These are phyloP conservation scores for Corythaixoides concolor DNA, from an alignment of 2,113 vertebrate species.

Conservation along the genomic window DNA sequence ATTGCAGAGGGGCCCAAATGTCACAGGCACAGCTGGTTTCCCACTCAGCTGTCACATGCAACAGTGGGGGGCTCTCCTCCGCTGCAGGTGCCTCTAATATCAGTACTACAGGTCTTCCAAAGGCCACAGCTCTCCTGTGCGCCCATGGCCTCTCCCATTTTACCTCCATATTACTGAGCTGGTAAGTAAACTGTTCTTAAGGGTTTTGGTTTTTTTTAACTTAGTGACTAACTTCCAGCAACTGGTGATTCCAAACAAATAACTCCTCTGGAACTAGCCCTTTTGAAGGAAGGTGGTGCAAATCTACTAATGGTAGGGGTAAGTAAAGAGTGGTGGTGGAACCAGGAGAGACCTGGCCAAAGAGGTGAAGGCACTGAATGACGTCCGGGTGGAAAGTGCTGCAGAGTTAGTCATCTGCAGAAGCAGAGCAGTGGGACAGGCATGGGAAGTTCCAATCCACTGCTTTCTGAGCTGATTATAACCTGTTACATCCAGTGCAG, in stretches of 20 bases:
- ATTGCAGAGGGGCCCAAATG: not conserved
- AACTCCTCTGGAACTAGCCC: not conserved
- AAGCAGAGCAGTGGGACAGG: not conserved
- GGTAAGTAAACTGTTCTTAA: not conserved
- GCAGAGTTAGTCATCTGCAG: not conserved
- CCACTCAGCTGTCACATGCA: not conserved
- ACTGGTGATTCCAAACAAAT: not conserved
- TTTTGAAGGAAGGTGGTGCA: not conserved
- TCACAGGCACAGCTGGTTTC: not conserved
- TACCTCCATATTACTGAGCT: not conserved
- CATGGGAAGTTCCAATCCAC: not conserved
- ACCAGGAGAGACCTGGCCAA: not conserved
- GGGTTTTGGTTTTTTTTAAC: not conserved
- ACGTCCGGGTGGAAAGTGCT: not conserved
- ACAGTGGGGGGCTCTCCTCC: not conserved
- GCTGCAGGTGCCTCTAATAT: not conserved
- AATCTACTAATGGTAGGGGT: not conserved
- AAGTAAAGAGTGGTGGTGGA: not conserved
- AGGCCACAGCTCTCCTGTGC: not conserved
- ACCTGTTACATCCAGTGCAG: not conserved
- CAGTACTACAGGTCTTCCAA: not conserved
- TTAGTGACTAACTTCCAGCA: not conserved
- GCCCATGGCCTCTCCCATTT: not conserved
- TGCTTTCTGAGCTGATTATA: not conserved
- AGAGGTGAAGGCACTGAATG: rapidly evolving